These are phyloP conservation scores for Exaiptasia diaphana DNA, from an alignment of 64 coral and sea anemone genomes.

Conservation along the genomic window DNA sequence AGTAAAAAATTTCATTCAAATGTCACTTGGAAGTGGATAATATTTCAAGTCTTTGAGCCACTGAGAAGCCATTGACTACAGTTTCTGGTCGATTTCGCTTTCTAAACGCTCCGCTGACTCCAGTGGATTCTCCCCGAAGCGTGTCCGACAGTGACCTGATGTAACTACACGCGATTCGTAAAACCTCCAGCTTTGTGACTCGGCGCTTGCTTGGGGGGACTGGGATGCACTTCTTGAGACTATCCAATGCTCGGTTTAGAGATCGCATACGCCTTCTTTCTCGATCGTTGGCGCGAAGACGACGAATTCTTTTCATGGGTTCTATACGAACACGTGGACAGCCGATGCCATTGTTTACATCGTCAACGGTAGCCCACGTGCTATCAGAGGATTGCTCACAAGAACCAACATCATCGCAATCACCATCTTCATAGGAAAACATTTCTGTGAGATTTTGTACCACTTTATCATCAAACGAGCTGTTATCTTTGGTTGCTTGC, in stretches of 20 bases:
- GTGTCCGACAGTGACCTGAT: conserved; percentile 88
- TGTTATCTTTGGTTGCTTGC: background rate
- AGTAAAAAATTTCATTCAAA: too few relatives aligned
- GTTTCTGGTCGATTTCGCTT: conserved; percentile 55
- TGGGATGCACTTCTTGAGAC: conserved; percentile 92
- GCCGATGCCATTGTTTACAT: conserved; percentile 19
- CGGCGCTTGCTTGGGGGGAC: conserved; percentile 88
- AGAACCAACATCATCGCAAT: background rate
- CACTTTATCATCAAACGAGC: background rate
- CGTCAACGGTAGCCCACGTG: conserved; percentile 19
- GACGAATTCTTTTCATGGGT: conserved; percentile 90
- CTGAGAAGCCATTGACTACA: conserved; percentile 90
- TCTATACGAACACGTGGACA: conserved; percentile 51
- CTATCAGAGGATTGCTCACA: conserved; percentile 17
- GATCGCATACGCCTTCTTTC: conserved; percentile 89
- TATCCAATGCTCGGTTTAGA: conserved; percentile 83
- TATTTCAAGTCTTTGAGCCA: conserved; percentile 93
- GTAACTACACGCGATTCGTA: conserved; percentile 94
- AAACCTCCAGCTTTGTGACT: conserved; percentile 93
- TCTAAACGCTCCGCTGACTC: conserved; percentile 19
- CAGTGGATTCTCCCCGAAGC: conserved; percentile 63
- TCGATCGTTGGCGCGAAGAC: conserved; percentile 95
- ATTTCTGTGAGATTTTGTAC: background rate
- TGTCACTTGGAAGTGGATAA: too few relatives aligned
- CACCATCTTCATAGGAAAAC: background rate